Conservation (phyloP, 2,797 vertebrate genomes). For the Capromys pilorides region DNA sequence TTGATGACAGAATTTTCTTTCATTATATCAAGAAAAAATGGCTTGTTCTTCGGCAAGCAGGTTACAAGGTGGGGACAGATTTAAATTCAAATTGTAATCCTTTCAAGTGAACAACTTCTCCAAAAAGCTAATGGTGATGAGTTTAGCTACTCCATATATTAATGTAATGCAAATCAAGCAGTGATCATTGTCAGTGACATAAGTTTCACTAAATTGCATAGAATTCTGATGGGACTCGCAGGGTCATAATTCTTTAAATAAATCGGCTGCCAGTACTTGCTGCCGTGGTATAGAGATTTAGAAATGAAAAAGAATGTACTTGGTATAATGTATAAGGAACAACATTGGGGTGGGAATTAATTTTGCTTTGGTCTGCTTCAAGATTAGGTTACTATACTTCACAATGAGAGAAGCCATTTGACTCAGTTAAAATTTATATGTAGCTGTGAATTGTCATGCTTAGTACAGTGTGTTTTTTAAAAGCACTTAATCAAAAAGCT, state of each 20-base stretch:
- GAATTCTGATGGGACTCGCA: slow-evolving; percentile 65
- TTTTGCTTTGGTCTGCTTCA: slow-evolving; percentile 76
- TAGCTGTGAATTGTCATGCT: slow-evolving; percentile 78
- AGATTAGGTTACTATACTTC: slow-evolving; percentile 80
- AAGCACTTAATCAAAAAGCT: slow-evolving; percentile 74
- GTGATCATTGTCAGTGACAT: slow-evolving; percentile 69
- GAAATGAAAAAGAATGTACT: slow-evolving; percentile 70
- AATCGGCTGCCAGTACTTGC: slow-evolving; percentile 72
- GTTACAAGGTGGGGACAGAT: slow-evolving; percentile 75
- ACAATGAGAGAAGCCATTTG: slow-evolving; percentile 78
- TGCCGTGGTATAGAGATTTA: slow-evolving; percentile 70
- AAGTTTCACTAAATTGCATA: slow-evolving; percentile 72
- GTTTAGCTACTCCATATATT: slow-evolving; percentile 74
- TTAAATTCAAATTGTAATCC: slow-evolving; percentile 70
- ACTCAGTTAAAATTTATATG: slow-evolving; percentile 77
- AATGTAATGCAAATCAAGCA: slow-evolving; percentile 62
- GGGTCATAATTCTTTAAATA: slow-evolving; percentile 71
- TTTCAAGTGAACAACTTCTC: slow-evolving; percentile 72
- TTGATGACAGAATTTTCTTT: slow-evolving; percentile 77
- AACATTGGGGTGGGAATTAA: slow-evolving; percentile 79
- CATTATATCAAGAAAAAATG: slow-evolving; percentile 73
- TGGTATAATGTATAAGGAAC: slow-evolving; percentile 72
- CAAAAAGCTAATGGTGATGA: slow-evolving; percentile 62
- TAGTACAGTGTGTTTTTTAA: slow-evolving; percentile 78
- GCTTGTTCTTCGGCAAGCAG: slow-evolving; percentile 73